phyloP scores from a whole-genome alignment of 2,888 invertebrate genomes.

The Watsonalla cultraria region DNA sequence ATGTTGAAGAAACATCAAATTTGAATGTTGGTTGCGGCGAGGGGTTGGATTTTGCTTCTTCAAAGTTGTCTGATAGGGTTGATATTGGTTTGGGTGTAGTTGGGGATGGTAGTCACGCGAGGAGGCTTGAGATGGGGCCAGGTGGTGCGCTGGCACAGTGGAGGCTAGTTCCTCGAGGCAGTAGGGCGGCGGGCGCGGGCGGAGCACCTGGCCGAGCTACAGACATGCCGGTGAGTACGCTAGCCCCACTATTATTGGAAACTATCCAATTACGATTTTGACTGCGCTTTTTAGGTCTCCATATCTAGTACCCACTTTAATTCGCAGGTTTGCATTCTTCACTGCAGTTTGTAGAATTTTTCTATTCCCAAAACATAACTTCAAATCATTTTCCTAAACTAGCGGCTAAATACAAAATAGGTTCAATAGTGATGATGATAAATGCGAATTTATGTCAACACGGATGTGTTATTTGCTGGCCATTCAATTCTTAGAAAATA shows the following conservation, averaged over 20 bases:
- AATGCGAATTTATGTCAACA: too few species aligned
- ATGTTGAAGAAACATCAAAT: constrained; percentile 69
- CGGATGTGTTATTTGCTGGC: too few species aligned
- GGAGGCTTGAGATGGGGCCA: constrained; percentile 65
- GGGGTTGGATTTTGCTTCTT: constrained; percentile 30
- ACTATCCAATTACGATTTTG: background rate
- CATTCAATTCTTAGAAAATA: too few species aligned
- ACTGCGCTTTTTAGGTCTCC: background rate
- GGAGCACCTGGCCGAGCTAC: constrained; percentile 53
- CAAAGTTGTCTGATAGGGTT: constrained; percentile 34
- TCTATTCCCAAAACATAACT: too few species aligned
- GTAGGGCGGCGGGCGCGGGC: constrained; percentile 65
- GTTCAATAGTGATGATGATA: too few species aligned
- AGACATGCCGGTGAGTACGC: constrained; percentile 66
- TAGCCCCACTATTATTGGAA: background rate
- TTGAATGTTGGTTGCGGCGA: constrained; percentile 51
- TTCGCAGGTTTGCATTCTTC: too few species aligned
- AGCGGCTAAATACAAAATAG: too few species aligned
- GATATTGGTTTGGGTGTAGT: constrained; percentile 29
- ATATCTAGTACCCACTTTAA: background rate
- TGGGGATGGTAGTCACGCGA: constrained; percentile 66
- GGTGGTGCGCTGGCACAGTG: constrained; percentile 72
- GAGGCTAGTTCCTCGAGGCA: constrained; percentile 56
- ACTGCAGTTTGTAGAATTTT: too few species aligned
- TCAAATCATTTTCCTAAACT: too few species aligned